Conservation (phyloP, 1,140 invertebrate genomes). For the Lordiphosa stackelbergi region DNA sequence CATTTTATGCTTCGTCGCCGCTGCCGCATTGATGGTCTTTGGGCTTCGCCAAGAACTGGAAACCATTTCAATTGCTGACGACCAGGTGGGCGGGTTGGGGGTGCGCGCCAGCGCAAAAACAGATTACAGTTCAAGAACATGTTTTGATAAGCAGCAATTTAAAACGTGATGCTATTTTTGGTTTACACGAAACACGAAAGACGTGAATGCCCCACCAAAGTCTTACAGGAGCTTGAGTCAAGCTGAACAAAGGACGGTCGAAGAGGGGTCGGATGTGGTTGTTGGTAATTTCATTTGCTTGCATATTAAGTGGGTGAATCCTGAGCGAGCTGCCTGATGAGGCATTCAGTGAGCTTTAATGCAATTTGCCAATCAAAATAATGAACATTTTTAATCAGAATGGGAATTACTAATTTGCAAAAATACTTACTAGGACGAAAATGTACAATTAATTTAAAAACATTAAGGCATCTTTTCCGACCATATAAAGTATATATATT, state of each 20-base stretch:
- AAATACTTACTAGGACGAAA: too few relatives aligned
- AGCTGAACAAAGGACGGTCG: not conserved
- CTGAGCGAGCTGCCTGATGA: conserved; percentile 23
- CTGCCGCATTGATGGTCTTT: conserved; percentile 46
- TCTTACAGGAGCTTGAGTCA: not conserved
- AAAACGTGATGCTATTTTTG: conserved; percentile 76
- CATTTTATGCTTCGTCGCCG: conserved; percentile 65
- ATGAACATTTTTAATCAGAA: conserved; percentile 3
- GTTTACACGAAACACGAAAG: conserved; percentile 29
- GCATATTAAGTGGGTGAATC: conserved; percentile 41
- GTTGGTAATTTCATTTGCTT: conserved; percentile 47
- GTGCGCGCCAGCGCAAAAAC: conserved; percentile 59
- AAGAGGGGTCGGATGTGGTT: not conserved
- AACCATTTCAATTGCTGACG: conserved; percentile 15
- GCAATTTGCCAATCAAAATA: conserved; percentile 32
- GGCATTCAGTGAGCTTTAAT: conserved; percentile 27
- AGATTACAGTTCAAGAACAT: conserved; percentile 73
- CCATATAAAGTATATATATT: too few relatives aligned
- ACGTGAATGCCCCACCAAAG: conserved; percentile 8
- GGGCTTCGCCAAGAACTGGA: conserved; percentile 35
- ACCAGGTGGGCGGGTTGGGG: conserved; percentile 8
- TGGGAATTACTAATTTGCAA: too few relatives aligned
- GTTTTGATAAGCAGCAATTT: conserved; percentile 76
- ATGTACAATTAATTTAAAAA: too few relatives aligned
- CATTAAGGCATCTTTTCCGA: too few relatives aligned